Base-by-base conservation (phyloP, 2,888 invertebrate species). In the Serrognathus titanus region DNA sequence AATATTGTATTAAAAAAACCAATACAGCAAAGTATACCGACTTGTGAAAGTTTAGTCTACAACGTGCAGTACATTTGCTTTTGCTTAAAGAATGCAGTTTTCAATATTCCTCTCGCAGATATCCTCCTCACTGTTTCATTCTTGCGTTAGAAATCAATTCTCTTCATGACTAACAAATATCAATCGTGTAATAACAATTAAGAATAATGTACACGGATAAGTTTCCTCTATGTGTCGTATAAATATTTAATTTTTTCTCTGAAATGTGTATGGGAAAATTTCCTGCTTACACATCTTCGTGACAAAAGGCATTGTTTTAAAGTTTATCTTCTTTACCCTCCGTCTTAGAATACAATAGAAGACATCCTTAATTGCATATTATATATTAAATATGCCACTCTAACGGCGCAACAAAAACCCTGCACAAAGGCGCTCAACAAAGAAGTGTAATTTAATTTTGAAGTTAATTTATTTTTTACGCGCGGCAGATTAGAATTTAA, bases 341-440 rank as follows among this genome's bases (percentile, higher is more conserved):
- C 66, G 64, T 66, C 66, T 62, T 52, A 57, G 48, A 65, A 69
- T 37, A 71, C 71, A 72, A 71, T 71, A 62, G 70, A 55, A 66
- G 68, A 67, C 69, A 66, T 70, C 68, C 70, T 69, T 72, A 72
- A 73, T 71, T 71, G 71, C 69, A 70, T 70, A 73, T 73, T 71
- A 70, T 69, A 70, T 67, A 72, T 72, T 72, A 73, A 73, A 73
- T 71, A 73, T 71, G 70, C 66, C 70, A 71, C 69, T 68, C 63
- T 63, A 60, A 55, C 62, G 53, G 57, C 58, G 60, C 56, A 62
- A 64, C 65, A 64, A 66, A 67, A 68, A 66, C 66, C 62, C 63
- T 50, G 59, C 58, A 67, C 66, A 68, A 68, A 67, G 65, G 41
- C 43, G 43, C 12, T 11, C 66, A 63, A 62, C 65, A 60, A 63